Conservation (phyloP, 2,113 vertebrate species). For the Andinoacara biseriatus region DNA sequence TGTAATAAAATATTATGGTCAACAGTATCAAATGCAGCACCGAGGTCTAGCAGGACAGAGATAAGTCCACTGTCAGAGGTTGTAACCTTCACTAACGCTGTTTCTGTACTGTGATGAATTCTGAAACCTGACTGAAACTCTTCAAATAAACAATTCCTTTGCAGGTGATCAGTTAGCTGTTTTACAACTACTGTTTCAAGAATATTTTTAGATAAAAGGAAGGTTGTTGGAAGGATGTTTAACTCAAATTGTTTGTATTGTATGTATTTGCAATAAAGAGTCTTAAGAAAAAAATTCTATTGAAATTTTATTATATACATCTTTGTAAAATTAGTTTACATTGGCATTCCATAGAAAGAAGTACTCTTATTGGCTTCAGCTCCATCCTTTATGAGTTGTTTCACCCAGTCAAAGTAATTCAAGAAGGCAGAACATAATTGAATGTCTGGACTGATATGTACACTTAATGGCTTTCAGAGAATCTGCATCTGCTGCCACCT, state of each 20-base stretch:
- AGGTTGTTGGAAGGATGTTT: constrained; percentile 17
- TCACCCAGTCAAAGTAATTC: constrained; percentile 63
- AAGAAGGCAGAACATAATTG: constrained; percentile 71
- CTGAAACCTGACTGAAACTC: no score
- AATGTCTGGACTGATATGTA: constrained; percentile 69
- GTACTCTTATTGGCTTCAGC: constrained; percentile 18
- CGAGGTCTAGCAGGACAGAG: no score
- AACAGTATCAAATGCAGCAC: no score
- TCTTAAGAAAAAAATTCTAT: neutral
- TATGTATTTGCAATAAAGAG: constrained; percentile 3
- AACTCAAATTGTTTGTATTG: neutral
- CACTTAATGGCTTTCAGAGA: constrained; percentile 76
- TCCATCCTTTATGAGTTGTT: constrained; percentile 39
- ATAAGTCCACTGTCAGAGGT: no score
- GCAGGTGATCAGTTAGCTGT: no score
- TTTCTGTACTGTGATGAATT: no score
- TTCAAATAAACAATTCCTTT: no score
- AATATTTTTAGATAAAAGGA: no score
- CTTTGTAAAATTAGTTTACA: neutral
- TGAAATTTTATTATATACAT: neutral
- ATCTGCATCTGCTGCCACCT: constrained; percentile 68
- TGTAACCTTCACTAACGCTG: no score
- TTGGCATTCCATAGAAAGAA: neutral
- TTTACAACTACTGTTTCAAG: no score
- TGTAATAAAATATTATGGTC: no score